Base-by-base conservation (phyloP, 1,140 invertebrate species). In the Babylonia areolata region DNA sequence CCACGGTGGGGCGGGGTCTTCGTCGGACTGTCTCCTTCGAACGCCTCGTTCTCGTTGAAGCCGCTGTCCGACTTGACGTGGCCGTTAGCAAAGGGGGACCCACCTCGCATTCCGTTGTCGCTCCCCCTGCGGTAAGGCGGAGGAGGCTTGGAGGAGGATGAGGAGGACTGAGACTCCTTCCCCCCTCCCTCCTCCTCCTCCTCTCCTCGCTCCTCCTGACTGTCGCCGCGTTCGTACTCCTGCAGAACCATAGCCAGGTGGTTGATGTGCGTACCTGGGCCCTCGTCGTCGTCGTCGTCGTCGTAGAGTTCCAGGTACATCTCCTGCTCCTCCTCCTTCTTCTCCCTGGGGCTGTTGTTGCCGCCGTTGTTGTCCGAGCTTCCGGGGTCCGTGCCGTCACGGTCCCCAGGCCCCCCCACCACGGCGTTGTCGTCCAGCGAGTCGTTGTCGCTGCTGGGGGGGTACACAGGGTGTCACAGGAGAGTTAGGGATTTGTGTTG, bases 301-400 rank as follows among this genome's bases (percentile, higher is more conserved):
- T 84, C 82, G 40, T 42, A 73, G 28, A 84, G 82, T 33, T 84
- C 64, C 39, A 84, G 39, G 82, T 84, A 84, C 82, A 84, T 84
- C 40, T 84, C 82, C 33, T 84, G 82, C 39, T 84, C 82, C 39
- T 84, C 82, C 23, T 84, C 82, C 40, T 69, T 42, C 39, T 82
- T 82, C 5, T 37, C 54, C 6, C 28, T 5, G 58, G 17, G 23
- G 28, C 28, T n/a, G 33, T 33, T 75, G 73, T 39, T 9, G 69
- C 28, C 69, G 9, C 6, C 5, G 69, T 71, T 28, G 69, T 33
- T 71, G 69, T 6, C 28, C 6, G 69, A 71, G 28, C 69, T 51
- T 51, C 46, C 46, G 9, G 46, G 69, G 69, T 9, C 28, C 9
- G 69, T 40, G 37, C 35, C 37, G 23, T 37, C n/a, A 6, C 33